Evolutionary conservation across 1,140 invertebrate genomes (phyloP).

Genomic region (Cydia strobilella): DNA sequence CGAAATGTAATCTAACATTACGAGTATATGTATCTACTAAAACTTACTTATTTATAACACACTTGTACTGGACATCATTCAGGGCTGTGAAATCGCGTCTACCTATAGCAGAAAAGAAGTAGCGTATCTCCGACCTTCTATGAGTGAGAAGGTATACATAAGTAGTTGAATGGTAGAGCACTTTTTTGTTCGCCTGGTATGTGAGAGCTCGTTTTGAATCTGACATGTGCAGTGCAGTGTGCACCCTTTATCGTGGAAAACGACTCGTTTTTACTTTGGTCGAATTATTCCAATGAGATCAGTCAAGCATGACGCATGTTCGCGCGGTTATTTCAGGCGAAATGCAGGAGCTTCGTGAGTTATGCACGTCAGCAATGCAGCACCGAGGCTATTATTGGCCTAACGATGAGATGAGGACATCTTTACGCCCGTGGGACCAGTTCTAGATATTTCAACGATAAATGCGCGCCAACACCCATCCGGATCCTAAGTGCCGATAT

Average conservation of each 20-base stretch:
- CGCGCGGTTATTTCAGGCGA: constrained; percentile 20
- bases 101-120: not conserved
- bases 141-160: no score
- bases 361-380: constrained; percentile 8
- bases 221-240: no score
- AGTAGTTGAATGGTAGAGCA: no score
- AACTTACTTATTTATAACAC: not conserved
- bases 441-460: not conserved
- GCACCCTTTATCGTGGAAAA: not conserved
- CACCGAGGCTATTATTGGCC: constrained; percentile 8
- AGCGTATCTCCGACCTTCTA: not conserved
- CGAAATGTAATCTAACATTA: no score
- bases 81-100: not conserved
- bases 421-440: constrained; percentile 1
- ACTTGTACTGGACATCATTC: not conserved
- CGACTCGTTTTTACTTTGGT: not conserved
- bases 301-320: constrained; percentile 20
- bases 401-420: constrained; percentile 9
- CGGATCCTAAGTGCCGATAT: not conserved
- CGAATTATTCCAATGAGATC: not conserved
- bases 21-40: not conserved
- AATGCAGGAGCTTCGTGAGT: constrained; percentile 28
- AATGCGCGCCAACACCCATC: not conserved
- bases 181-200: no score
- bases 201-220: no score